phyloP scores from a whole-genome alignment of 2,888 invertebrate species.

The Conistra vaccinii region DNA sequence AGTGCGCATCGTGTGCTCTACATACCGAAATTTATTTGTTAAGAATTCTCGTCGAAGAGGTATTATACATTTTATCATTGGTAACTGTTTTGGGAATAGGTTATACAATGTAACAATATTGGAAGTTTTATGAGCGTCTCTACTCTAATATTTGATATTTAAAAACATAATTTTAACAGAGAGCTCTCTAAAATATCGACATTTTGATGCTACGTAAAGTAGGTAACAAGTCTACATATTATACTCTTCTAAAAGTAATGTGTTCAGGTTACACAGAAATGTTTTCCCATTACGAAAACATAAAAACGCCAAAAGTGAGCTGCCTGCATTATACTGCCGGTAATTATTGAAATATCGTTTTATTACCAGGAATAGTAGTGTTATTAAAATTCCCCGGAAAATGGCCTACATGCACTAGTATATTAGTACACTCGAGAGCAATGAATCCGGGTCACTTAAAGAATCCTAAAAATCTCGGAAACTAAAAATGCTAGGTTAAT shows the following conservation, averaged over 20 bases:
- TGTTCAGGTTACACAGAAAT: not conserved
- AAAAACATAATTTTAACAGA: not conserved
- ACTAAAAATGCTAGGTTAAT: no score
- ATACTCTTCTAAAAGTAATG: not conserved
- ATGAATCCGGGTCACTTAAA: no score
- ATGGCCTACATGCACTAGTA: slow-evolving; percentile 14
- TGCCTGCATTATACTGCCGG: not conserved
- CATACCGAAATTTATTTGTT: slow-evolving; percentile 34
- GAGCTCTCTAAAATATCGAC: not conserved
- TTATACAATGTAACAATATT: no score
- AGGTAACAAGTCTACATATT: no score
- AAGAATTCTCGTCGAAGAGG: slow-evolving; percentile 8
- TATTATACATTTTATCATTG: slow-evolving; percentile 13
- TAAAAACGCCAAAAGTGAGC: not conserved
- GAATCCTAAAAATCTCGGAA: no score
- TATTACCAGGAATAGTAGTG: slow-evolving; percentile 16
- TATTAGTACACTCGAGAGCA: no score
- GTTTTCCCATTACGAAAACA: not conserved
- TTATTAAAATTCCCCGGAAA: slow-evolving; percentile 28
- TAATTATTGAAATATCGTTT: slow-evolving; percentile 8
- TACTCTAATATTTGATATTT: not conserved
- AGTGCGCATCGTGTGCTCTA: slow-evolving; percentile 38
- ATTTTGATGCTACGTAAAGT: no score
- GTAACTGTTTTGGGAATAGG: not conserved
- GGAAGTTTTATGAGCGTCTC: not conserved